Conservation (phyloP, 1,140 invertebrate species). For the Pararge aegeria region DNA sequence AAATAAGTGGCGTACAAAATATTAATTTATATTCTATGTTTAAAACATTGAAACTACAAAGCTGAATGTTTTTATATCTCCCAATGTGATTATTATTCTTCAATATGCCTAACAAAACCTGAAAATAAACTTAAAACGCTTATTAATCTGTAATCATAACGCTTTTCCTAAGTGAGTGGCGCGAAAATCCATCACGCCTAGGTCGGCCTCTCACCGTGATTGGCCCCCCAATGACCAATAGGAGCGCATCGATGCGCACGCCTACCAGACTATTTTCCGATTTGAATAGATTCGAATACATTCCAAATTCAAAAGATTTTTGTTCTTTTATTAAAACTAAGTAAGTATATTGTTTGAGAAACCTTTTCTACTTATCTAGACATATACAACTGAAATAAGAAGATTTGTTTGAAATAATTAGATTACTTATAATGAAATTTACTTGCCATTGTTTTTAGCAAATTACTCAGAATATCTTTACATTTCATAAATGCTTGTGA, state of each 20-base stretch:
- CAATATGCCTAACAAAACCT: background rate
- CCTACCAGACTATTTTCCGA: conserved; percentile 68
- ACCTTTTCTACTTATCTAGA: too few relatives aligned
- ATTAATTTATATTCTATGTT: too few relatives aligned
- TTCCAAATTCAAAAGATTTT: conserved; percentile 16
- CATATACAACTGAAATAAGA: too few relatives aligned
- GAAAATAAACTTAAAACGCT: background rate
- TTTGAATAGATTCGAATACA: conserved; percentile 26
- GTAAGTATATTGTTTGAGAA: background rate
- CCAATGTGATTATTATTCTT: background rate
- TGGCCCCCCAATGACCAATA: conserved; percentile 58
- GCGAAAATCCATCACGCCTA: conserved; percentile 55
- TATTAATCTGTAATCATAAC: conserved; percentile 9
- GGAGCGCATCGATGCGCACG: conserved; percentile 52
- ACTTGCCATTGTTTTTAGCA: too few relatives aligned
- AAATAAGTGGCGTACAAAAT: too few relatives aligned
- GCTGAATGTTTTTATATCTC: too few relatives aligned
- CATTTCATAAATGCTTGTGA: too few relatives aligned
- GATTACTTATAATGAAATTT: too few relatives aligned
- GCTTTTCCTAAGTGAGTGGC: conserved; percentile 38
- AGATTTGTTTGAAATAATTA: too few relatives aligned
- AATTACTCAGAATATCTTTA: too few relatives aligned
- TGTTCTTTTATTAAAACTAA: background rate
- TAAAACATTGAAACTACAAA: too few relatives aligned
- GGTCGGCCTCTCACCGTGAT: conserved; percentile 52